phyloP scores from a whole-genome alignment of 2,888 invertebrate species.

The Pyrochroa serraticornis region DNA sequence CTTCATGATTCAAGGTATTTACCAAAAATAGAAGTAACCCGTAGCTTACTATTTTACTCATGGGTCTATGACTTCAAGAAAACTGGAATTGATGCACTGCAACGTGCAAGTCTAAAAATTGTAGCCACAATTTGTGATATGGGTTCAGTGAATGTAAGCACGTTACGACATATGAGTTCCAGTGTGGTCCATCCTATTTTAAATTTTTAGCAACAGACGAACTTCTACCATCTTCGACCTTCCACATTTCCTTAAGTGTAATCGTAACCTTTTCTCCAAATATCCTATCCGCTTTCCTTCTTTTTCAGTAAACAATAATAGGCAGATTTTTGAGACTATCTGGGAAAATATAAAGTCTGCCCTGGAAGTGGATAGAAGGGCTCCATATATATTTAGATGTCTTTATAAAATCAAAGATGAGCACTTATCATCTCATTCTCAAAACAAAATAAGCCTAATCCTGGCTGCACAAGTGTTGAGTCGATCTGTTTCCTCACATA shows the following conservation, averaged over 20 bases:
- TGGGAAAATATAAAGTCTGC: slow-evolving; percentile 2
- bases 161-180: slow-evolving; percentile 1
- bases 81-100: background rate
- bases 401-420: slow-evolving; percentile 8
- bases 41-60: slow-evolving; percentile 3
- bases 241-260: slow-evolving; percentile 3
- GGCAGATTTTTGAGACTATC: background rate
- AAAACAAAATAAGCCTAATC: slow-evolving; percentile 25
- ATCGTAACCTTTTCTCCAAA: background rate
- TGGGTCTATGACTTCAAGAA: background rate
- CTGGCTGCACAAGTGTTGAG: slow-evolving; percentile 27
- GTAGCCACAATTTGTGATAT: slow-evolving; percentile 6
- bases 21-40: background rate
- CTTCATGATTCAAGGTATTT: background rate
- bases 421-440: slow-evolving; percentile 12
- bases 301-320: background rate
- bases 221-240: slow-evolving; percentile 5
- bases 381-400: slow-evolving; percentile 4
- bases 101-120: background rate
- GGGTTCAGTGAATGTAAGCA: too few species aligned
- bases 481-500: slow-evolving; percentile 10
- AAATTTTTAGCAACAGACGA: background rate
- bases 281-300: background rate
- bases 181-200: background rate
- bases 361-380: slow-evolving; percentile 5